phyloP scores from a whole-genome alignment of 1,140 invertebrate genomes.

The Caenorhabditis remanei region DNA sequence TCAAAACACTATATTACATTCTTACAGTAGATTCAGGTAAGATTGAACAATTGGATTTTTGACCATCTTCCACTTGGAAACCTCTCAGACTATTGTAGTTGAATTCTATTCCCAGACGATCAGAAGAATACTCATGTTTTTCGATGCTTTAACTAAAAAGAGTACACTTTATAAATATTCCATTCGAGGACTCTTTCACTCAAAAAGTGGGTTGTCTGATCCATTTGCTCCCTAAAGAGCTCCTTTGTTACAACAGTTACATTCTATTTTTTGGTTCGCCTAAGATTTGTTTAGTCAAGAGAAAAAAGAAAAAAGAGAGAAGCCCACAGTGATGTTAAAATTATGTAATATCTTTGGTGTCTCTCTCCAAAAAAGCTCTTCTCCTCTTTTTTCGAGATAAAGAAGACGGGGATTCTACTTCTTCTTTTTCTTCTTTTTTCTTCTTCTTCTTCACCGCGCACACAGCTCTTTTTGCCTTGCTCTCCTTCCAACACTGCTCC shows the following conservation, averaged over 20 bases:
- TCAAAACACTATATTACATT: too few species aligned
- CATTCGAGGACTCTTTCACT: background rate
- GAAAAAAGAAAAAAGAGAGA: background rate
- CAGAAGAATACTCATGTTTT: background rate
- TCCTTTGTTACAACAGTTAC: background rate
- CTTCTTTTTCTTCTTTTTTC: background rate
- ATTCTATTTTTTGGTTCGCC: background rate
- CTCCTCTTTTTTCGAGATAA: constrained; percentile 4
- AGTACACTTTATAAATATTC: background rate
- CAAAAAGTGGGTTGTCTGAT: background rate
- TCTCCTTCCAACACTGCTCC: background rate
- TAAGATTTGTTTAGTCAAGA: constrained; percentile 21
- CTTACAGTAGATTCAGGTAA: too few species aligned
- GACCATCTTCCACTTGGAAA: too few species aligned
- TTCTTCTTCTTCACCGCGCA: background rate
- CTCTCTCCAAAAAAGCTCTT: background rate
- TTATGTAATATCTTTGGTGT: constrained; percentile 22
- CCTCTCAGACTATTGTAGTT: too few species aligned
- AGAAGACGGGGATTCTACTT: background rate
- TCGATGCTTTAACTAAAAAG: background rate
- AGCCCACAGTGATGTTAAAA: background rate
- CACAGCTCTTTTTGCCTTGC: background rate
- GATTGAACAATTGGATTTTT: too few species aligned
- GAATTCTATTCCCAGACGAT: too few species aligned
- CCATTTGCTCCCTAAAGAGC: background rate